phyloP scores from a whole-genome alignment of 2,113 vertebrate species.

The Phylloscopus trochilus region DNA sequence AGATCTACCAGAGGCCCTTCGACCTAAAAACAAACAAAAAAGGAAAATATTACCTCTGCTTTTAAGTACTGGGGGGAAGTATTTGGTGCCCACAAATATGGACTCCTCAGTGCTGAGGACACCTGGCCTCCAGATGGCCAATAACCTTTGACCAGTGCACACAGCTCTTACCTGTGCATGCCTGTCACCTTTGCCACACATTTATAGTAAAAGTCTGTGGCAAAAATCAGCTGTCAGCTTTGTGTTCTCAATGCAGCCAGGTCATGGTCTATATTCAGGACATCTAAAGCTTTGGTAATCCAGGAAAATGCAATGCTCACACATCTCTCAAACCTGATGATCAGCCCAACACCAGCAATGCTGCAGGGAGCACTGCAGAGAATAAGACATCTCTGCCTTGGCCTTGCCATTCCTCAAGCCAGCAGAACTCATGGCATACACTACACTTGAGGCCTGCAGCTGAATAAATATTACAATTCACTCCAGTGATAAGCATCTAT shows the following conservation, averaged over 20 bases:
- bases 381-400: not conserved
- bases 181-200: not conserved
- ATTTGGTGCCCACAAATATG: not conserved
- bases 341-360: not conserved
- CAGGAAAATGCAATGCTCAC: not conserved
- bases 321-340: not conserved
- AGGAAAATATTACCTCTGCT: not conserved
- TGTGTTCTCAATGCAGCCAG: fast-evolving
- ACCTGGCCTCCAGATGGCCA: not conserved
- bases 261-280: not conserved
- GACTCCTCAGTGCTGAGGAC: not conserved
- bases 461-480: constrained; percentile 27
- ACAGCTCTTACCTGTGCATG: not conserved
- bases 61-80: not conserved
- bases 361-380: not conserved
- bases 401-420: not conserved
- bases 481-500: constrained; percentile 5
- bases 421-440: not conserved
- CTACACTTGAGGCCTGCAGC: not conserved
- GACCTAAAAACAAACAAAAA: not conserved
- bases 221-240: not conserved
- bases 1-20: not conserved
- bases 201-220: not conserved
- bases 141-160: not conserved
- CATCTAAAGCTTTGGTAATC: not conserved